Base-by-base conservation (phyloP, 2,888 invertebrate genomes). In the Pollenia griseotomentosa region DNA sequence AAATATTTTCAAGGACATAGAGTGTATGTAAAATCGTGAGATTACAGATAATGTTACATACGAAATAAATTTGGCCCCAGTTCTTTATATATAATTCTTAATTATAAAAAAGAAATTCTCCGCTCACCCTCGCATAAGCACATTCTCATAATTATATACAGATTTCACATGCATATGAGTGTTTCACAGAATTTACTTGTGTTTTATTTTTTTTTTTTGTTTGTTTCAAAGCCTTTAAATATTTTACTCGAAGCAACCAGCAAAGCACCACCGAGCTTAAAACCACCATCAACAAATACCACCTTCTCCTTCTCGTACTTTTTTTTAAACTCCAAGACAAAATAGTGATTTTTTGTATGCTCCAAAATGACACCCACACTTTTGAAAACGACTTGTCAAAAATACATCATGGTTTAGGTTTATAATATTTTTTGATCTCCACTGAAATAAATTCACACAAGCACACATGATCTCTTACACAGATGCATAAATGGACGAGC, bases 361-460 rank as follows among this genome's bases (percentile, higher is more conserved):
- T 87, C 84, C 84, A 87, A 84, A 87, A 87, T 82, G 78, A 87
- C 87, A 87, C 87, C 87, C 84, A 87, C 87, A 84, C 84, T 84
- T 73, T 81, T 65, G 65, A 59, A 75, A 84, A 83, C 87, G 66
- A 84, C 87, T 87, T 87, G 87, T 87, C 87, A 87, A 84, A 87
- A 87, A 84, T 81, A 81, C 87, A 87, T 87, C 84, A 87, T 68
- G 81, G 61, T n/a, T 84, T 70, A 75, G 74, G 77, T 84, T 84
- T 81, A 53, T 75, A 77, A 83, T 80, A 78, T 70, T 78, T 87
- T 78, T 82, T 78, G 44, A 77, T 71, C 63, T 68, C 53, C 19
- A 11, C 46, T 46, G 61, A 78, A 79, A 75, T 61, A 42, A 53
- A 42, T 68, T 40, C 51, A 59, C 10, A 48, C 63, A 68, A 59